phyloP scores from a whole-genome alignment of 2,888 invertebrate species.

The Pachycephus smyrnensis region DNA sequence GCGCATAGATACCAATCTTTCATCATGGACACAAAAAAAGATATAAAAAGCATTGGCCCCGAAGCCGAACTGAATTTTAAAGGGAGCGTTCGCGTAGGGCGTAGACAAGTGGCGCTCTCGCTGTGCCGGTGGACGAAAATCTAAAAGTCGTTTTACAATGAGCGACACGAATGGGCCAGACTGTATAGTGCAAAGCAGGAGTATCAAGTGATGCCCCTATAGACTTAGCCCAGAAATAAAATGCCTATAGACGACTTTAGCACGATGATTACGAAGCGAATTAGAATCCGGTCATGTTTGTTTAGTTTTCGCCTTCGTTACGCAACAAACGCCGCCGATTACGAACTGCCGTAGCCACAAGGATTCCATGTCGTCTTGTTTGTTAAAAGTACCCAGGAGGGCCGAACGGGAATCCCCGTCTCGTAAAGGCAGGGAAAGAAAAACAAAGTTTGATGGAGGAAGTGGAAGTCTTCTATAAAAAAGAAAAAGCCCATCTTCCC shows the following conservation, averaged over 20 bases:
- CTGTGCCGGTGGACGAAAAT: background rate
- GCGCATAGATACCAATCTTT: background rate
- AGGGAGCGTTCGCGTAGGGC: background rate
- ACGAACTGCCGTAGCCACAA: background rate
- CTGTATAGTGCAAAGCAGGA: background rate
- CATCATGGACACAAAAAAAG: background rate
- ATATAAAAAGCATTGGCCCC: background rate
- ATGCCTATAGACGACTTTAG: background rate
- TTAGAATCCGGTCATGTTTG: background rate
- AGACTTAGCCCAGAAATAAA: background rate
- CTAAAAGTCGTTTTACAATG: background rate
- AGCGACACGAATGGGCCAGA: background rate
- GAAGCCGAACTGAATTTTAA: background rate
- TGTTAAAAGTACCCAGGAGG: background rate
- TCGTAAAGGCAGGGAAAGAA: slow-evolving; percentile 39
- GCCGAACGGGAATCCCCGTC: slow-evolving; percentile 21
- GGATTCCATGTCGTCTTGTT: background rate
- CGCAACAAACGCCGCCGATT: background rate
- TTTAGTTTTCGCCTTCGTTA: background rate
- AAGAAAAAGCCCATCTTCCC: slow-evolving; percentile 9
- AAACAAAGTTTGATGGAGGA: slow-evolving; percentile 53
- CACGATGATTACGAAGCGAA: background rate
- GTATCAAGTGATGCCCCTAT: background rate
- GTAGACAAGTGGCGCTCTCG: background rate
- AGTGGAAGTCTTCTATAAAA: slow-evolving; percentile 36